A percentile compares a stretch with the other conserved stretches of the same genome.
Evolutionary conservation across 2,797 vertebrate species (phyloP).

Genomic region (Alcedo quadribrachys): DNA sequence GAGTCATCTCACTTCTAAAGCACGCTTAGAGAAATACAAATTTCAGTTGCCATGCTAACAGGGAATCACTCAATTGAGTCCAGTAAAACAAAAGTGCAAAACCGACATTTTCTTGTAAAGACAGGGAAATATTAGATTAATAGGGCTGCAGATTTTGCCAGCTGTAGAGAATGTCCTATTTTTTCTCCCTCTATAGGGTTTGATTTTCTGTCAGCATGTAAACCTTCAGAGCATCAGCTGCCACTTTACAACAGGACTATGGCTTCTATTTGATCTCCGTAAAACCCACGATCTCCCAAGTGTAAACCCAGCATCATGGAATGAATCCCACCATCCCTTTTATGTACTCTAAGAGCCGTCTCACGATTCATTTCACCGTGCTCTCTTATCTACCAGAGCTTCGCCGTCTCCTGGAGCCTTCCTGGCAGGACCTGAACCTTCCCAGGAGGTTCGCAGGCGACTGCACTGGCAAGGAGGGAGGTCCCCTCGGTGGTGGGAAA

Average conservation of each 20-base stretch:
- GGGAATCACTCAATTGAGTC: neutral
- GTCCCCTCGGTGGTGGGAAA: neutral
- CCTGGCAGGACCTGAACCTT: neutral
- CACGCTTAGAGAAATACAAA: neutral
- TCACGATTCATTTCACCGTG: neutral
- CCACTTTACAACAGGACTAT: neutral
- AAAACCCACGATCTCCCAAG: neutral
- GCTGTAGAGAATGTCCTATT: neutral
- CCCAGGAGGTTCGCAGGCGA: neutral
- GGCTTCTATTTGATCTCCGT: neutral
- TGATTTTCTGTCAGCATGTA: neutral
- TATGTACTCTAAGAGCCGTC: neutral
- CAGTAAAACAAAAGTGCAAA: constrained; percentile 13
- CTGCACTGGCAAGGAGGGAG: neutral
- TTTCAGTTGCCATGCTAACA: constrained; percentile 55
- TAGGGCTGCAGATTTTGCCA: neutral
- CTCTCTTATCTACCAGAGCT: neutral
- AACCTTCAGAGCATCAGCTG: neutral
- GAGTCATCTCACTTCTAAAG: neutral
- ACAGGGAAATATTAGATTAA: neutral
- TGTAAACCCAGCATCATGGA: neutral
- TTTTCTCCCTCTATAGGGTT: neutral
- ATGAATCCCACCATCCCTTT: neutral
- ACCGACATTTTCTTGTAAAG: neutral
- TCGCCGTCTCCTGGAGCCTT: neutral